phyloP scores from a whole-genome alignment of 2,797 vertebrate species.

The Hyperoplus immaculatus region DNA sequence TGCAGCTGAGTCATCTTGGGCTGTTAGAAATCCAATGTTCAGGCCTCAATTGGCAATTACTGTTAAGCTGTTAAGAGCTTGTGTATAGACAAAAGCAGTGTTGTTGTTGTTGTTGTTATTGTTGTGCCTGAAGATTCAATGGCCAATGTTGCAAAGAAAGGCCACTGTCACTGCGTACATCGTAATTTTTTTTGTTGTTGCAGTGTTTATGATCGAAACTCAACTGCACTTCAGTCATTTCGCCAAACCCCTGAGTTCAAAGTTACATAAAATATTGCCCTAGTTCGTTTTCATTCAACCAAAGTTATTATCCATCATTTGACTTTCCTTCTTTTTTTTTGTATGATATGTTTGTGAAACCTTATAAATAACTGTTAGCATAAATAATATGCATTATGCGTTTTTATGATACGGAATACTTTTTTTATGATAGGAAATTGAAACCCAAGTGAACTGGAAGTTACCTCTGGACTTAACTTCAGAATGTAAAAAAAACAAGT shows the following conservation, averaged over 20 bases:
- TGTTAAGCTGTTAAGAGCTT: not conserved
- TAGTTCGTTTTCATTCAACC: not conserved
- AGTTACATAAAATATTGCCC: not conserved
- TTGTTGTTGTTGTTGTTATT: not conserved
- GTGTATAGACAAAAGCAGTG: not conserved
- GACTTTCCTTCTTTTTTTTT: not conserved
- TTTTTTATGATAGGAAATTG: not conserved
- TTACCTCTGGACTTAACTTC: not conserved
- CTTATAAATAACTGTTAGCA: not conserved
- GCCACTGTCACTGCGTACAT: not conserved
- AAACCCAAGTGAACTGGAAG: not conserved
- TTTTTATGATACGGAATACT: no score
- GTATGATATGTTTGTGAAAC: no score
- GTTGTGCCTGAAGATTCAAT: not conserved
- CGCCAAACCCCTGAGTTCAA: conserved; percentile 3
- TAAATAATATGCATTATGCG: not conserved
- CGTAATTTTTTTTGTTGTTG: not conserved
- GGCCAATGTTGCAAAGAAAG: not conserved
- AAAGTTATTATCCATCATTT: not conserved
- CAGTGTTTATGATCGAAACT: not conserved
- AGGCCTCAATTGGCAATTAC: conserved; percentile 18
- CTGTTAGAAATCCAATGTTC: conserved; percentile 26
- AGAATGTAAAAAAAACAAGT: not conserved
- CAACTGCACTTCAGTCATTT: not conserved
- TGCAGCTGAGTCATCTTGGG: conserved; percentile 14